Conservation (phyloP, 2,113 vertebrate genomes). For the Laterallus jamaicensis region DNA sequence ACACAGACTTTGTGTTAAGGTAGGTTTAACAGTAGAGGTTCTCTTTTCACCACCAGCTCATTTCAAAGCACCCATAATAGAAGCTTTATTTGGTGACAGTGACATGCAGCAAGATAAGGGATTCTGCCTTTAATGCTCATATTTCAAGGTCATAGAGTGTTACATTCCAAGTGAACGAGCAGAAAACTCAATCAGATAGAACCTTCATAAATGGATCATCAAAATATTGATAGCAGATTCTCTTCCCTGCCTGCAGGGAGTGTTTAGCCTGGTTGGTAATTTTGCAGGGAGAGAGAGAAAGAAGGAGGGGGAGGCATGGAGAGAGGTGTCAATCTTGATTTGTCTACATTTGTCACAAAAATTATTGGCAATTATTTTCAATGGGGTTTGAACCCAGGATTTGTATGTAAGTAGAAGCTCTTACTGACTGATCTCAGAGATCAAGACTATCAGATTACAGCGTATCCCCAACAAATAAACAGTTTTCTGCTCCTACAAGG, state of each 20-base stretch:
- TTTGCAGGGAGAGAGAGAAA: background rate
- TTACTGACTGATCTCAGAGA: background rate
- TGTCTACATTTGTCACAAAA: background rate
- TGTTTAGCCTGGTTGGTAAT: background rate
- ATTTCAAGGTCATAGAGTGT: conserved; percentile 73
- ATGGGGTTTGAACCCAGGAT: background rate
- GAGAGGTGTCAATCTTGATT: background rate
- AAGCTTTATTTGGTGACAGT: conserved; percentile 65
- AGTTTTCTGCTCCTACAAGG: background rate
- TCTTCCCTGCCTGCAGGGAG: background rate
- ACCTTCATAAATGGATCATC: conserved; percentile 28
- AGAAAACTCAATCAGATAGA: conserved; percentile 17
- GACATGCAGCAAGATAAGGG: conserved; percentile 67
- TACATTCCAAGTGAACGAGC: conserved; percentile 44
- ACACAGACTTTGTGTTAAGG: conserved; percentile 56
- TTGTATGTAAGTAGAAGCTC: background rate
- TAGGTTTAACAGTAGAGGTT: conserved; percentile 63
- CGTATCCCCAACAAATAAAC: background rate
- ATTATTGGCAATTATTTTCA: background rate
- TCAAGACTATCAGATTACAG: background rate
- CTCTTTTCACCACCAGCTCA: conserved; percentile 49
- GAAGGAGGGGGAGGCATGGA: background rate
- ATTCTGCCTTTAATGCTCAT: conserved; percentile 57
- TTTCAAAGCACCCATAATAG: conserved; percentile 66
- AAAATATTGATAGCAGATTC: conserved; percentile 28